Conservation (phyloP, 2,888 invertebrate genomes). For the Eulithis prunata region DNA sequence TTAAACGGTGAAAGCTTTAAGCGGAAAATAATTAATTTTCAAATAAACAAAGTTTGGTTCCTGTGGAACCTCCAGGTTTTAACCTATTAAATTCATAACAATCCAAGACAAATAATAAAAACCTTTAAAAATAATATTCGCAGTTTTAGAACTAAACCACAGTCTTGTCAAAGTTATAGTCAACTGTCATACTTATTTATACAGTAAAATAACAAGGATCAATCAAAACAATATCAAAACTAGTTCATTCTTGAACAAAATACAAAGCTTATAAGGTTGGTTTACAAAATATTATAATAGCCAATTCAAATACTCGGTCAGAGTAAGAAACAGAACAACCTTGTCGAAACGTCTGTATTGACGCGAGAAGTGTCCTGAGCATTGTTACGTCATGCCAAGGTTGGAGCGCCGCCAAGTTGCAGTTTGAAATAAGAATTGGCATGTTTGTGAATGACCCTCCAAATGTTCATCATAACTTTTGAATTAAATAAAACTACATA, state of each 20-base stretch:
- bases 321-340: slow-evolving; percentile 15
- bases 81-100: too few species aligned
- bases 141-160: too few species aligned
- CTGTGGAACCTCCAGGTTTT: too few species aligned
- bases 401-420: slow-evolving; percentile 23
- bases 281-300: background rate
- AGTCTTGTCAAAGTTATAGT: too few species aligned
- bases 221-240: too few species aligned
- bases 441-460: background rate
- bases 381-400: slow-evolving; percentile 19
- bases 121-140: too few species aligned
- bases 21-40: background rate
- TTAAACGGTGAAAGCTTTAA: slow-evolving; percentile 8
- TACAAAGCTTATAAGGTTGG: too few species aligned
- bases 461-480: slow-evolving; percentile 7
- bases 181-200: too few species aligned
- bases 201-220: too few species aligned
- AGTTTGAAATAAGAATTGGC: slow-evolving; percentile 11
- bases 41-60: too few species aligned
- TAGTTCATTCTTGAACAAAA: too few species aligned
- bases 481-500: background rate
- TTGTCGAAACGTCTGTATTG: slow-evolving; percentile 24
- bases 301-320: background rate
- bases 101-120: too few species aligned
- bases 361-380: slow-evolving; percentile 17